Conservation (phyloP, 2,797 vertebrate species). For the Luscinia luscinia region DNA sequence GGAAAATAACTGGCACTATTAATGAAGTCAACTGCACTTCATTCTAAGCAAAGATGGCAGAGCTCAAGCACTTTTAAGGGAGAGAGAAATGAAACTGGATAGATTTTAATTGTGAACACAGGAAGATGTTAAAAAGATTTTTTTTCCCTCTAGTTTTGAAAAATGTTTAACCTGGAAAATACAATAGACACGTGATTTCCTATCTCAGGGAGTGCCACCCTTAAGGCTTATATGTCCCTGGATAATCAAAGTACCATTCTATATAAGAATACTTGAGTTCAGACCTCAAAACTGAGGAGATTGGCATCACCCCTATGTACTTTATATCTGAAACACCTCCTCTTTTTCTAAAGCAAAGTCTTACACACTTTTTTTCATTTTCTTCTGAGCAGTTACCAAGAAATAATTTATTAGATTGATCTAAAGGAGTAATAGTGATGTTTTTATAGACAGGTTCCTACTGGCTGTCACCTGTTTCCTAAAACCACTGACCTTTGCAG, state of each 20-base stretch:
- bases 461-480: background rate
- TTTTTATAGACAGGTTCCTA: background rate
- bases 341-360: background rate
- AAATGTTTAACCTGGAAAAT: background rate
- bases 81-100: background rate
- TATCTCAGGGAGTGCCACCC: background rate
- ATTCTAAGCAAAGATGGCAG: slow-evolving; percentile 43
- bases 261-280: background rate
- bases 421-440: background rate
- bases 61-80: background rate
- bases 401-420: background rate
- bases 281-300: background rate
- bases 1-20: slow-evolving; percentile 45
- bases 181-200: background rate
- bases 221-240: background rate
- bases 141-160: background rate
- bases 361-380: background rate
- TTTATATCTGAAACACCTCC: background rate
- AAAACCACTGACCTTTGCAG: background rate
- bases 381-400: background rate
- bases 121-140: background rate
- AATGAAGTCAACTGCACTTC: slow-evolving; percentile 47
- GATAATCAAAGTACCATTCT: background rate
- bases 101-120: background rate
- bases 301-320: no score